Base-by-base conservation (phyloP, 2,113 vertebrate genomes). In the Setophaga coronata region DNA sequence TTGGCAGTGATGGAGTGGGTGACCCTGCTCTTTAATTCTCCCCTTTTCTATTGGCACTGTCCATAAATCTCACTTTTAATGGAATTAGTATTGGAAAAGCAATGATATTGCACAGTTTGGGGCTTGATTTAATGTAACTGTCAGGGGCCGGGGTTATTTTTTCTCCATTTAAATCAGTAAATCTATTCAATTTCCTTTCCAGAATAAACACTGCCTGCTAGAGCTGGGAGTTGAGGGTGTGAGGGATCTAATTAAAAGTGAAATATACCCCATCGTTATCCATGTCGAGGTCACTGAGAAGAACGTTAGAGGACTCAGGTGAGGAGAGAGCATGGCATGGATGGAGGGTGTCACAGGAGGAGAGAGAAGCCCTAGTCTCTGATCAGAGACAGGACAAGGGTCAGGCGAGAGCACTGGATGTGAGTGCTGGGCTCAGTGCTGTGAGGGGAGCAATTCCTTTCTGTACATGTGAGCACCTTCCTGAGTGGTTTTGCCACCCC, bases 181-280 rank as follows among this genome's bases (percentile, higher is more conserved):
- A 97, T 97, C 95, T 97, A 45, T 96, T 96, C 90, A 36, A 94
- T 97, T 97, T 92, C 79, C 71, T 40, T 86, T 94, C 6, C 93
- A 98, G 97, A 95, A 98, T 97, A 98, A 98, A 95, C 98, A 98
- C 95, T 98, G 98, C 67, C 93, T 98, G 91, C n/a, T 98, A 86
- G 98, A 98, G 64, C 91, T 98, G 93, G 98, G 97, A 14, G 86
- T 90, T 24, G 96, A 96, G 90, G 94, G 97, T 18, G 98, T 98
- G 93, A 97, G 94, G 78, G 97, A 98, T 70, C 97, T 98, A 96
- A 98, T 98, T 83, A 97, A 90, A 79, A 96, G 78, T 18, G 98
- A 98, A 78, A 98, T 98, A 96, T 98, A 98, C 93, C 98, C 98
- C 87, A 98, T 98, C 0, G n/a, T 98, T 97, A 97, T 98, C 96